phyloP scores from a whole-genome alignment of 2,113 vertebrate genomes.

The Macaca mulatta region DNA sequence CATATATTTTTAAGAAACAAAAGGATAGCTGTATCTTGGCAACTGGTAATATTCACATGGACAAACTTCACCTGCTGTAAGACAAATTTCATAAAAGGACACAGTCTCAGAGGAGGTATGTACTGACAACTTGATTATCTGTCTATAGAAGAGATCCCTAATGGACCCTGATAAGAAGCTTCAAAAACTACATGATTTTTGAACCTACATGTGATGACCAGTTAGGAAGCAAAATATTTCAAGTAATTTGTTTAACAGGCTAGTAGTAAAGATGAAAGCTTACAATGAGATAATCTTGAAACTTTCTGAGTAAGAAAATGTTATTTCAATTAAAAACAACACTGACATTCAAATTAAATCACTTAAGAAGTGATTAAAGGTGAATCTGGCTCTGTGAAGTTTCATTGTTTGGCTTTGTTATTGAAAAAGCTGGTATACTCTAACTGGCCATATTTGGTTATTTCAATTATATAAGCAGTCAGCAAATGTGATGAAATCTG shows the following conservation, averaged over 20 bases:
- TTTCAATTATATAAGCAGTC: neutral
- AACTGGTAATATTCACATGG: neutral
- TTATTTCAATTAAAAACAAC: slow-evolving; percentile 35
- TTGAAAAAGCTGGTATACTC: neutral
- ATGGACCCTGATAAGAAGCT: neutral
- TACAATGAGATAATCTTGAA: neutral
- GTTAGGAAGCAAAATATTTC: neutral
- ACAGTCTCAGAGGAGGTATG: neutral
- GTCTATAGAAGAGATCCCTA: neutral
- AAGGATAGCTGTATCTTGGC: neutral
- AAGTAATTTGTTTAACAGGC: slow-evolving; percentile 12
- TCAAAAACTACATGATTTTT: neutral
- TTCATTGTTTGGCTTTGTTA: neutral
- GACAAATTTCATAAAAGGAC: neutral
- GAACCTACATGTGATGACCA: neutral
- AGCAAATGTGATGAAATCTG: neutral
- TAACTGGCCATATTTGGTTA: neutral
- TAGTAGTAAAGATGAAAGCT: slow-evolving; percentile 1
- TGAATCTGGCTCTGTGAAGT: neutral
- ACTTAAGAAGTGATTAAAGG: slow-evolving; percentile 2
- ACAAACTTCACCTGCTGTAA: neutral
- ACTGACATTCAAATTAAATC: neutral
- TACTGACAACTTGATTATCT: neutral
- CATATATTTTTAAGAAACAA: neutral
- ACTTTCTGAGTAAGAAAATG: neutral